These are phyloP conservation scores for Drosophila antonietae DNA, from an alignment of 2,888 invertebrate species.

Conservation along the genomic window DNA sequence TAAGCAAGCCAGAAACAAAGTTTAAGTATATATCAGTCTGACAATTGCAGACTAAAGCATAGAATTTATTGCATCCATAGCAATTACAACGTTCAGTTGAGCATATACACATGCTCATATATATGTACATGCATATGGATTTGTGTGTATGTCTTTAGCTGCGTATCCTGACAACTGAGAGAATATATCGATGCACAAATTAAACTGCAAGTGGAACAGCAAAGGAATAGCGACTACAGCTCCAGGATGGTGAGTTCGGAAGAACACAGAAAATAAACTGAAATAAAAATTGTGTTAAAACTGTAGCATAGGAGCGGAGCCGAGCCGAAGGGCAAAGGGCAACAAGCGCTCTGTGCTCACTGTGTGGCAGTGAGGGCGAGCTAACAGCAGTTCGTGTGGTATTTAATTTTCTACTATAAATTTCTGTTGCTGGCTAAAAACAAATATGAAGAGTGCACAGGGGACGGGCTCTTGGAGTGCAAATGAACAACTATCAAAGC, in stretches of 20 bases:
- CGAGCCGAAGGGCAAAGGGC: not conserved
- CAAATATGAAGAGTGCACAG: conserved; percentile 47
- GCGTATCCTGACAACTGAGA: conserved; percentile 67
- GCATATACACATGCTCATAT: conserved; percentile 14
- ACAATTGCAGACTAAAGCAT: conserved; percentile 65
- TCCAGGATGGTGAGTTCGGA: conserved; percentile 23
- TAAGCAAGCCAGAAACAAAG: conserved; percentile 42
- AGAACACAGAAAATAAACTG: conserved; percentile 47
- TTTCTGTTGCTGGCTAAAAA: conserved; percentile 56
- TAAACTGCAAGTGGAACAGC: conserved; percentile 69
- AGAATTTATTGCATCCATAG: conserved; percentile 65
- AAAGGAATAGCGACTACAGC: conserved; percentile 22
- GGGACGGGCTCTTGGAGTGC: not conserved
- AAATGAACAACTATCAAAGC: conserved; percentile 66
- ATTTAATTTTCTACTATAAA: conserved; percentile 75
- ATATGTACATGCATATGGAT: not conserved
- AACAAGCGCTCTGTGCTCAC: conserved; percentile 2
- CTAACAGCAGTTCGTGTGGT: conserved; percentile 42
- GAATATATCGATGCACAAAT: conserved; percentile 80
- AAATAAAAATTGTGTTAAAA: conserved; percentile 52
- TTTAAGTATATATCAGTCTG: conserved; percentile 69
- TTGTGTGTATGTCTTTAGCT: conserved; percentile 28
- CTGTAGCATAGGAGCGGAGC: conserved; percentile 5
- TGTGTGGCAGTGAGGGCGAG: conserved; percentile 10
- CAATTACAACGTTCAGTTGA: conserved; percentile 46